phyloP scores from a whole-genome alignment of 2,113 vertebrate species.

The Ctenomys sociabilis region DNA sequence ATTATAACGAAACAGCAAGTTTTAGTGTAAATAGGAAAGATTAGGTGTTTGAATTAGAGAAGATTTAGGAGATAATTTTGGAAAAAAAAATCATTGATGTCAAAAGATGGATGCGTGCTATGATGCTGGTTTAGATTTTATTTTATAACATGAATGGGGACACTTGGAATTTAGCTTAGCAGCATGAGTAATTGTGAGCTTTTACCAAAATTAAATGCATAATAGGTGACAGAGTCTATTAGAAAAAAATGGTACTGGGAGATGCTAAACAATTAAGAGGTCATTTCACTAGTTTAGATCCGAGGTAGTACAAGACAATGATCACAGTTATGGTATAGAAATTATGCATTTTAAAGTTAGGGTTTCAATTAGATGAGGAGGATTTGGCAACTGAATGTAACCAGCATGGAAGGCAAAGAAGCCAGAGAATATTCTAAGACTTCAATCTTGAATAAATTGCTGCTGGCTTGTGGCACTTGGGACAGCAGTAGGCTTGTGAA shows the following conservation, averaged over 20 bases:
- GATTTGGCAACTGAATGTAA: not conserved
- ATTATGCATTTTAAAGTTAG: not conserved
- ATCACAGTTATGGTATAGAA: not conserved
- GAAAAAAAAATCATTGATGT: not conserved
- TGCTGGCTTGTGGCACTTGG: not conserved
- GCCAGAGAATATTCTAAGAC: not conserved
- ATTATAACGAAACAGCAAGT: not conserved
- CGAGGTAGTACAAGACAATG: not conserved
- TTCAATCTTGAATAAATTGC: not conserved
- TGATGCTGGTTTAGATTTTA: not conserved
- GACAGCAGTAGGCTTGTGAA: not conserved
- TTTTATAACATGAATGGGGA: not conserved
- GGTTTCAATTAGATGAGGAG: not conserved
- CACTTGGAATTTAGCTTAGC: not conserved
- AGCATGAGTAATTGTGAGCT: not conserved
- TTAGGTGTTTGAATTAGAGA: not conserved
- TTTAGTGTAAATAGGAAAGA: not conserved
- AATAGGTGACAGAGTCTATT: not conserved
- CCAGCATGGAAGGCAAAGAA: not conserved
- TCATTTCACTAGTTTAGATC: not conserved
- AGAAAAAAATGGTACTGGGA: not conserved
- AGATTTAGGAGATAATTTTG: not conserved
- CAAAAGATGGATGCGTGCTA: not conserved
- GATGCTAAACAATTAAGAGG: not conserved
- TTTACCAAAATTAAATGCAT: constrained; percentile 20